A percentile compares a stretch with the other conserved stretches of the same genome.
phyloP scores from a whole-genome alignment of 2,797 vertebrate species.

The Phoebastria nigripes region DNA sequence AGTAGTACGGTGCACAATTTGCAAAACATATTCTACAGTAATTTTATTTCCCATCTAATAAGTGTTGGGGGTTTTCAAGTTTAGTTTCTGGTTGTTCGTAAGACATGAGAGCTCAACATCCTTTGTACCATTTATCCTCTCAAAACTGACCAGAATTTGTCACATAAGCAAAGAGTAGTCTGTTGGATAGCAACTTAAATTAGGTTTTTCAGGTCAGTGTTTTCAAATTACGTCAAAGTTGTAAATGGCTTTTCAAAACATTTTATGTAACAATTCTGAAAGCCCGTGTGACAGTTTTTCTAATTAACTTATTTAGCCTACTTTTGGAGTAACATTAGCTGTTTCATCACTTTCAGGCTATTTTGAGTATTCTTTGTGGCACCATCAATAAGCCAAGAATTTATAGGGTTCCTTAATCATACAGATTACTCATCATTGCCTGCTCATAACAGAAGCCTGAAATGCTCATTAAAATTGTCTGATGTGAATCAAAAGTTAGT shows the following conservation, averaged over 20 bases:
- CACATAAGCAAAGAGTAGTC: not conserved
- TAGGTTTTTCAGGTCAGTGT: not conserved
- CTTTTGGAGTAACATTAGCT: slow-evolving; percentile 49
- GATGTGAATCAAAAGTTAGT: slow-evolving; percentile 71
- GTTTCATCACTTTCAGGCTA: slow-evolving; percentile 59
- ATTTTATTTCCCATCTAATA: not conserved
- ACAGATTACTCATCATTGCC: slow-evolving; percentile 72
- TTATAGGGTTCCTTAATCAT: slow-evolving; percentile 71
- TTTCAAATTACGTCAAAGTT: slow-evolving; percentile 43
- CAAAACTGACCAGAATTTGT: not conserved
- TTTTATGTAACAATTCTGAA: slow-evolving; percentile 21
- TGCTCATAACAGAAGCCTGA: slow-evolving; percentile 71
- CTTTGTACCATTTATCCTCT: not conserved
- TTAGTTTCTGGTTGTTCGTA: not conserved
- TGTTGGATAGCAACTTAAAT: not conserved
- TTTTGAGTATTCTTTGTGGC: slow-evolving; percentile 59
- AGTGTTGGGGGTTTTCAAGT: not conserved
- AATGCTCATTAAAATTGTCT: slow-evolving; percentile 70
- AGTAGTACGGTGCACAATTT: not conserved
- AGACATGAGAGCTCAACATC: not conserved
- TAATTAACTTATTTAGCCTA: slow-evolving; percentile 67
- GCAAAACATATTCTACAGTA: not conserved
- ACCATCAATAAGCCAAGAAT: slow-evolving; percentile 69
- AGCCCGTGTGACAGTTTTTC: slow-evolving; percentile 11
- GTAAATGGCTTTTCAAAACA: slow-evolving; percentile 28